A percentile compares a stretch with the other conserved stretches of the same genome.
phyloP scores from a whole-genome alignment of 2,797 vertebrate species.

The Sphenopsis melanotis region DNA sequence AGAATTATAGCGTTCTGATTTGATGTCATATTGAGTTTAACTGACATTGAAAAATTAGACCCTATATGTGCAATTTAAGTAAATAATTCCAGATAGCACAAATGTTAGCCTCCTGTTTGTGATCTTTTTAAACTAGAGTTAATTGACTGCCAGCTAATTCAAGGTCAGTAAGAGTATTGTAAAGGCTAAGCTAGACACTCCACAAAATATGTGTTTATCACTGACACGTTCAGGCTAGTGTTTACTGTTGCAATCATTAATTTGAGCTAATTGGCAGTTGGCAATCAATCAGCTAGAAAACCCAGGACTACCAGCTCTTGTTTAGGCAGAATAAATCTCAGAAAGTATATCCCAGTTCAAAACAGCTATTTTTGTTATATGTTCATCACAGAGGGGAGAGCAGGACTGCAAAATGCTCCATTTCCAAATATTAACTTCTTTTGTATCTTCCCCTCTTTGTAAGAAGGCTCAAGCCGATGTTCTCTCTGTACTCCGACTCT shows the following conservation, averaged over 20 bases:
- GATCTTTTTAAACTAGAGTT: not conserved
- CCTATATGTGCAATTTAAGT: not conserved
- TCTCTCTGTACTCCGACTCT: fast-evolving
- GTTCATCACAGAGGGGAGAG: not conserved
- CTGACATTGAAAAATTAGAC: not conserved
- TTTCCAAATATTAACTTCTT: not conserved
- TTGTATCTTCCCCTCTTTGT: not conserved
- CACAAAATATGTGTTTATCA: not conserved
- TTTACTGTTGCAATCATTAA: conserved; percentile 14
- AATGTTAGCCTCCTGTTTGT: not conserved
- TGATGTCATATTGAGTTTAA: not conserved
- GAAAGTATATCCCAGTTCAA: not conserved
- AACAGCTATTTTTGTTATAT: not conserved
- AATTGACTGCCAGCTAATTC: not conserved
- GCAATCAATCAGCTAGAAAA: not conserved
- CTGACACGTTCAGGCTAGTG: not conserved
- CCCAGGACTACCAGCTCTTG: not conserved
- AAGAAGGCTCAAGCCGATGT: not conserved
- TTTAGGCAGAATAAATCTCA: not conserved
- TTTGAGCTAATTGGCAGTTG: conserved; percentile 1
- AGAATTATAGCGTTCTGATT: not conserved
- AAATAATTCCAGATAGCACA: not conserved
- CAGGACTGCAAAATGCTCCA: not conserved
- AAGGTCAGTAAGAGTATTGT: not conserved
- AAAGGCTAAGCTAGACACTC: not conserved